phyloP scores from a whole-genome alignment of 2,888 invertebrate genomes.

The Parnassius smintheus region DNA sequence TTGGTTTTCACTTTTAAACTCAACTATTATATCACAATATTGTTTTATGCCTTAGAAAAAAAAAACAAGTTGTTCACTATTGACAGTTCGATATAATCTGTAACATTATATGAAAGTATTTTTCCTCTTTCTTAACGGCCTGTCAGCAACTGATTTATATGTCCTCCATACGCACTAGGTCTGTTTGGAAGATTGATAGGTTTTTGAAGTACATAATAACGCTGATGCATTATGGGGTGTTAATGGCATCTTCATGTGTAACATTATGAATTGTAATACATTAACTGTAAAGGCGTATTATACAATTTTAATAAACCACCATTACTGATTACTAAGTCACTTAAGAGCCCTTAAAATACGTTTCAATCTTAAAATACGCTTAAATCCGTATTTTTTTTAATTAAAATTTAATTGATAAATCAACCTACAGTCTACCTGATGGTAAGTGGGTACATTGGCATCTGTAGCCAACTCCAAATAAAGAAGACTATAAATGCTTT shows the following conservation, averaged over 20 bases:
- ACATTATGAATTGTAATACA: neutral
- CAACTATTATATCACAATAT: too few species aligned
- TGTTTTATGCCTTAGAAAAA: too few species aligned
- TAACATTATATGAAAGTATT: neutral
- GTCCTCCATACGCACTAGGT: neutral
- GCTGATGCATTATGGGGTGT: neutral
- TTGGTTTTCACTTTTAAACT: too few species aligned
- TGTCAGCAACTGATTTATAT: slow-evolving; percentile 3
- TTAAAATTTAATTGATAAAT: too few species aligned
- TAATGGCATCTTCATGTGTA: neutral
- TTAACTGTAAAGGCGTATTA: neutral
- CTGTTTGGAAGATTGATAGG: slow-evolving; percentile 14
- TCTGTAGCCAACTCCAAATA: too few species aligned
- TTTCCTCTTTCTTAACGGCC: slow-evolving; percentile 5
- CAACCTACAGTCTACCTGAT: too few species aligned
- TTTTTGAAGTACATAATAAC: neutral
- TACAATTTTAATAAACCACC: neutral
- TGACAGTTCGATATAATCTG: neutral
- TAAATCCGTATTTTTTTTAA: too few species aligned
- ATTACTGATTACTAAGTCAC: neutral
- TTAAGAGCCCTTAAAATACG: neutral
- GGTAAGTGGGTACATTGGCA: too few species aligned
- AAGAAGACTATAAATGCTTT: too few species aligned
- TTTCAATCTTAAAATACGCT: neutral
- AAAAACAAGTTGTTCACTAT: neutral